These are phyloP conservation scores for Nephrotoma guestfalica DNA, from an alignment of 2,888 invertebrate genomes.

Conservation along the genomic window DNA sequence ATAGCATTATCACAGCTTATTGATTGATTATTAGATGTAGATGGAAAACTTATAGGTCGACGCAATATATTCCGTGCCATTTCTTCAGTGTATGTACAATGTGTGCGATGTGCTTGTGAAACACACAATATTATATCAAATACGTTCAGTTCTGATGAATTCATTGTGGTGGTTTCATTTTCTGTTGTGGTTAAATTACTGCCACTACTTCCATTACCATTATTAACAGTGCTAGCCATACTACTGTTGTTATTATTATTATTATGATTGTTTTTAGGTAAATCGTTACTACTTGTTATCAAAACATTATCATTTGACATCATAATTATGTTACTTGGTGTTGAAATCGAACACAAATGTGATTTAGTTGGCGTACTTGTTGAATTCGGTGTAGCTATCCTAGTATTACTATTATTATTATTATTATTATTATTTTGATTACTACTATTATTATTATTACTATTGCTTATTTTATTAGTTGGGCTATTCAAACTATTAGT, in stretches of 20 bases:
- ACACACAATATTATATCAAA: slow-evolving; percentile 69
- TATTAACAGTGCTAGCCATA: background rate
- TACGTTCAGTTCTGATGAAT: slow-evolving; percentile 44
- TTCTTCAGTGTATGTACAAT: slow-evolving; percentile 82
- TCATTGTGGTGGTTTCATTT: slow-evolving; percentile 23
- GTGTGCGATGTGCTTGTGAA: slow-evolving; percentile 71
- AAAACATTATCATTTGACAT: slow-evolving; percentile 25
- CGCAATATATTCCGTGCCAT: slow-evolving; percentile 52
- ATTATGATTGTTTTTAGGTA: slow-evolving; percentile 15
- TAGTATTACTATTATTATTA: slow-evolving; percentile 18
- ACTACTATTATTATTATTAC: slow-evolving; percentile 2
- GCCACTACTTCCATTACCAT: background rate
- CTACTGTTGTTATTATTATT: slow-evolving; percentile 8
- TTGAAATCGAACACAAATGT: slow-evolving; percentile 33
- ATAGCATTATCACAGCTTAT: slow-evolving; percentile 7
- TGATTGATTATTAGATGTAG: slow-evolving; percentile 10
- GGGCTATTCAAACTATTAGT: slow-evolving; percentile 7
- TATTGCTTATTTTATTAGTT: slow-evolving; percentile 6
- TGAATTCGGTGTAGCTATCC: slow-evolving; percentile 30
- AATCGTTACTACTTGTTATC: slow-evolving; percentile 6
- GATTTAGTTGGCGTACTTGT: slow-evolving; percentile 38
- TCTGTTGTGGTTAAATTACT: slow-evolving; percentile 15
- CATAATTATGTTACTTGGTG: slow-evolving; percentile 15
- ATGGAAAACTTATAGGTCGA: slow-evolving; percentile 50
- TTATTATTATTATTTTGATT: slow-evolving; percentile 6